Evolutionary conservation across 2,797 vertebrate genomes (phyloP).

Genomic region (Borostomias antarcticus): DNA sequence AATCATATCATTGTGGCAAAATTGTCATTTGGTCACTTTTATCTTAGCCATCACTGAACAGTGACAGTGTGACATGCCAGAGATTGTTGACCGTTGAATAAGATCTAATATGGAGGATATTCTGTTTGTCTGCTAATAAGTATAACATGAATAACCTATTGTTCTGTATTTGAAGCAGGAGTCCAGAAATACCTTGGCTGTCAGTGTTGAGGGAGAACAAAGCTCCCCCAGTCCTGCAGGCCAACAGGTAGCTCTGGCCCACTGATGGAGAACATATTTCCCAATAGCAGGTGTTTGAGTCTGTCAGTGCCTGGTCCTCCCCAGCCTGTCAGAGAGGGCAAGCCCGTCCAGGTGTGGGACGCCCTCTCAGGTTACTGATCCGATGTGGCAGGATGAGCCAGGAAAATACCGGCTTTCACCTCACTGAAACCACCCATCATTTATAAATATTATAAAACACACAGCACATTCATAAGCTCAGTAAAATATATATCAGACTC

Average conservation of each 20-base stretch:
- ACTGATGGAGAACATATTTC: conserved; percentile 83
- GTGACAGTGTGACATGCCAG: background rate
- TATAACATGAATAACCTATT: conserved; percentile 79
- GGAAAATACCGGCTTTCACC: conserved; percentile 49
- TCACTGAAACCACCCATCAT: too few species aligned
- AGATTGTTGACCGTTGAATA: conserved; percentile 33
- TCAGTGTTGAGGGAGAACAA: conserved; percentile 75
- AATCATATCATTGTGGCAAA: background rate
- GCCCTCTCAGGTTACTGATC: conserved; percentile 72
- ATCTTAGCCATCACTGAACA: background rate
- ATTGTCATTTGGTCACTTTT: background rate
- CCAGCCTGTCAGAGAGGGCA: conserved; percentile 74
- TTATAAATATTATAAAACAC: background rate
- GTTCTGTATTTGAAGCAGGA: conserved; percentile 71
- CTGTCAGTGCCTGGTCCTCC: conserved; percentile 78
- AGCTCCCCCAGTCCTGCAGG: conserved; percentile 78
- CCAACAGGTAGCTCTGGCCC: conserved; percentile 75
- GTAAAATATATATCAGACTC: too few species aligned
- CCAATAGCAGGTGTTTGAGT: conserved; percentile 82
- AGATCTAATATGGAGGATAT: conserved; percentile 41
- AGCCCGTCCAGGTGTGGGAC: conserved; percentile 75
- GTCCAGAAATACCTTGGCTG: conserved; percentile 80
- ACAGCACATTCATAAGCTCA: too few species aligned
- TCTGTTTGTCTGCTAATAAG: conserved; percentile 47
- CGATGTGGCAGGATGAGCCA: conserved; percentile 60